phyloP scores from a whole-genome alignment of 2,888 invertebrate species.

The Psylliodes chrysocephalus region DNA sequence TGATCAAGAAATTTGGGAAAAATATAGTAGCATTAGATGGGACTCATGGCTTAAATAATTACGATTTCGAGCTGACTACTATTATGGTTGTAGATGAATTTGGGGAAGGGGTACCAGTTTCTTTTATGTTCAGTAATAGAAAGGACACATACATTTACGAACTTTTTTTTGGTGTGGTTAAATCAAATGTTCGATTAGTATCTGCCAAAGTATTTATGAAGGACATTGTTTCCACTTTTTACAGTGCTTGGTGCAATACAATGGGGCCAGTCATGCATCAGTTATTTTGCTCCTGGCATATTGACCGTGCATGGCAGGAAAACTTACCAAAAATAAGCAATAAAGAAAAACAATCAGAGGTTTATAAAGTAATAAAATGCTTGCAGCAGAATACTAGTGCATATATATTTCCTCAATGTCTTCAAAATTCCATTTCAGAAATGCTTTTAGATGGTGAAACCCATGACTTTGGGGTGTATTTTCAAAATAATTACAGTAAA shows the following conservation, averaged over 20 bases:
- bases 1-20: not conserved
- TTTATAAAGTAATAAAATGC: constrained; percentile 27
- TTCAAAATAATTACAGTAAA: constrained; percentile 31
- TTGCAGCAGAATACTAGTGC: constrained; percentile 30
- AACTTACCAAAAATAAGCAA: constrained; percentile 22
- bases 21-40: constrained; percentile 30
- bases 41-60: constrained; percentile 26
- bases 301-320: constrained; percentile 29
- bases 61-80: constrained; percentile 33
- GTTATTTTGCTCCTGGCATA: constrained; percentile 29
- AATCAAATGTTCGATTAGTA: constrained; percentile 19
- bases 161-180: constrained; percentile 28
- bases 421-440: constrained; percentile 27
- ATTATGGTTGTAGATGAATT: constrained; percentile 38
- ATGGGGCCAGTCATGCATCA: constrained; percentile 24
- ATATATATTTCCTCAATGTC: constrained; percentile 25
- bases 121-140: constrained; percentile 39
- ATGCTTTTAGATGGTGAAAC: constrained; percentile 19
- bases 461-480: constrained; percentile 39
- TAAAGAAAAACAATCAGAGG: constrained; percentile 11
- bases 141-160: constrained; percentile 36
- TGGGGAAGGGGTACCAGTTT: constrained; percentile 36
- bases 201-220: constrained; percentile 36
- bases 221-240: constrained; percentile 34
- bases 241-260: constrained; percentile 34